These are phyloP conservation scores for Matsumyia berberina DNA, from an alignment of 2,888 invertebrate species.

Conservation along the genomic window DNA sequence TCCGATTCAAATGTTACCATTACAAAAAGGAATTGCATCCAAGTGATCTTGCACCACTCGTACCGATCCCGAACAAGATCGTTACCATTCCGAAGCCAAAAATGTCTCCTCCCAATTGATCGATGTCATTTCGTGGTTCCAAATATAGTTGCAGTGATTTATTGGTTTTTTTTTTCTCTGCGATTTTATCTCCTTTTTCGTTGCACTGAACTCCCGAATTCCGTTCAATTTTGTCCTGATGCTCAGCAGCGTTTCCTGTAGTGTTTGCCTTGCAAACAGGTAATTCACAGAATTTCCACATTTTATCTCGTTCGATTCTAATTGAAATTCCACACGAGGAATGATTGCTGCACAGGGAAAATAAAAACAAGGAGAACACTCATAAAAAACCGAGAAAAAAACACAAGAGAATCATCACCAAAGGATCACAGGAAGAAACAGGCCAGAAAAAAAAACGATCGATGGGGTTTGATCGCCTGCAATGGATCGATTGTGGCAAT, in stretches of 20 bases:
- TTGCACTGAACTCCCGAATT: slow-evolving; percentile 52
- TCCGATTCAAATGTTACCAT: slow-evolving; percentile 53
- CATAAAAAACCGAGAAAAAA: slow-evolving; percentile 11
- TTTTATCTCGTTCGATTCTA: slow-evolving; percentile 74
- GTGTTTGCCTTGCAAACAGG: slow-evolving; percentile 49
- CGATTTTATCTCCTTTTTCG: too few relatives aligned
- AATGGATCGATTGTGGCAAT: slow-evolving; percentile 59
- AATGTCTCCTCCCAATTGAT: slow-evolving; percentile 55
- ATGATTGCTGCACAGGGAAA: slow-evolving; percentile 70
- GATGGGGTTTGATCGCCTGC: slow-evolving; percentile 48
- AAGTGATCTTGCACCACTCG: slow-evolving; percentile 66
- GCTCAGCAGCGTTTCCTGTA: slow-evolving; percentile 19
- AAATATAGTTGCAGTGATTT: slow-evolving; percentile 64
- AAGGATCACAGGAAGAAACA: slow-evolving; percentile 35
- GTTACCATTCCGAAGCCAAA: slow-evolving; percentile 65
- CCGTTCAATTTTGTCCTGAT: slow-evolving; percentile 37
- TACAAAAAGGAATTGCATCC: neutral
- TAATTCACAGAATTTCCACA: slow-evolving; percentile 74
- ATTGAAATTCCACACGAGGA: slow-evolving; percentile 76
- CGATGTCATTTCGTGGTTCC: slow-evolving; percentile 63
- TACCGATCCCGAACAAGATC: slow-evolving; percentile 60
- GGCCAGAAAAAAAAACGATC: slow-evolving; percentile 29
- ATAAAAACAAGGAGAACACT: slow-evolving; percentile 44
- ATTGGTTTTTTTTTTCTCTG: slow-evolving; percentile 25
- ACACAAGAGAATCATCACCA: slow-evolving; percentile 23